Base-by-base conservation (phyloP, 2,797 vertebrate genomes). In the Arctocebus calabarensis region DNA sequence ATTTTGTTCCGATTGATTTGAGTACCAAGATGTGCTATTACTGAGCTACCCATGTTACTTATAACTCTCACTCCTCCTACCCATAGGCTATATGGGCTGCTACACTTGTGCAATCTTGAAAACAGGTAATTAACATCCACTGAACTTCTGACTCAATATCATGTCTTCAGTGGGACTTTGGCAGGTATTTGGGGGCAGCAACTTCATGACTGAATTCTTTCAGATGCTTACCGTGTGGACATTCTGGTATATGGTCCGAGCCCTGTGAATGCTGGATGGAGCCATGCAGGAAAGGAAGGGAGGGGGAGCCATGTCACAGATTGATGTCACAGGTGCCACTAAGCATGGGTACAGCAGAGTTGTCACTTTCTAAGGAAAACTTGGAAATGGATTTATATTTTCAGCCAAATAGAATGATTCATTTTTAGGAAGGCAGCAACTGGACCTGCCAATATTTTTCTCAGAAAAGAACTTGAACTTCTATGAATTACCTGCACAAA, bases 381-480 rank as follows among this genome's bases (percentile, higher is more conserved):
- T 91, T 85, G 40, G 32, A 95, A 79, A 66, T 57, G 17, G 84
- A 62, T 64, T 68, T 79, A 89, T 13, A 48, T 91, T 78, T 96
- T 90, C 57, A 62, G n/a, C 13, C 4, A 71, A 83, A 70, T 73
- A 61, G 62, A 77, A 57, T n/a, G 84, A 1, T 73, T 6, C 29
- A 34, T 59, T 95, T 87, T 82, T 84, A 52, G 82, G 61, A 3
- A 93, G 29, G 17, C 20, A 77, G 84, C 55, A 74, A 37, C 55
- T 66, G 55, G 34, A 71, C 55, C 7, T 74, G 17, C 34, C 83
- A 62, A 3, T 89, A 57, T 77, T 82, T 96, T 94, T 68, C 43
- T 91, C 43, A 70, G 86, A 91, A 96, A 93, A 55, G 55, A 74
- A 25, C 17, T 27, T 84, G 59, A 34, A 59, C 55, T 92, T 48